Evolutionary conservation across 2,113 vertebrate genomes (phyloP), one percentile per base, ranked within the genome.

Genomic region (Psephotus haematonotus): DNA sequence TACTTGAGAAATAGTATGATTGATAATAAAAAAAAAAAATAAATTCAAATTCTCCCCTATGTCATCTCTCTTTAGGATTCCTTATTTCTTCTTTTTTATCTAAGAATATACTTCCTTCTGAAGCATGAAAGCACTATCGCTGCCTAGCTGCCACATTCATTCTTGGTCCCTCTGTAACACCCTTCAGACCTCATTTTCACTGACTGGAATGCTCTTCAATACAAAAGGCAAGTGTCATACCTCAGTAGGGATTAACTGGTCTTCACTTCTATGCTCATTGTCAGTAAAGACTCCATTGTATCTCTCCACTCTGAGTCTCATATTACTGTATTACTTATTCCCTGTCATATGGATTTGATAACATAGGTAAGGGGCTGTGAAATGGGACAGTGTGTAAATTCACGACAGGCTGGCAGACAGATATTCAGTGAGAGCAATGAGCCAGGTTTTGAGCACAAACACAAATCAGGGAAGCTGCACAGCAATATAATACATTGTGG

Each of bases 401-500:
- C 19, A 8, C 43, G 39, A 44, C n/a, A 23, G 44, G 63, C 29
- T 27, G 11, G 43, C 53, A 68, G 64, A 29, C 53, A 68, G 64
- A 25, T 41, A 28, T 0, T 9, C 70, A 57, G 0, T 11, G 53
- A 83, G 59, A 86, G 17, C 53, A 57, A 11, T 7, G 3, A 44
- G 37, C 18, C n/a, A 1, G 3, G 31, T 52, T 65, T 59, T 67
- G 53, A 83, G 50, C 1, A 4, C 37, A 88, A 86, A 62, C 41
- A 75, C n/a, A 52, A 29, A n/a, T 50, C 28, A 62, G 67, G 59
- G 68, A 74, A 76, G 49, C 33, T 63, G 62, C 65, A 50, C 0
- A 3, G 31, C 2, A 1, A 28, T 24, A 57, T 78, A 65, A 37
- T 41, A 15, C 1, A 0, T 35, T 31, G 35, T 2, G 7, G 37